Evolutionary conservation across 1,140 invertebrate species (phyloP), one percentile per base, ranked within the genome.

Genomic region (Trichonephila clavata): DNA sequence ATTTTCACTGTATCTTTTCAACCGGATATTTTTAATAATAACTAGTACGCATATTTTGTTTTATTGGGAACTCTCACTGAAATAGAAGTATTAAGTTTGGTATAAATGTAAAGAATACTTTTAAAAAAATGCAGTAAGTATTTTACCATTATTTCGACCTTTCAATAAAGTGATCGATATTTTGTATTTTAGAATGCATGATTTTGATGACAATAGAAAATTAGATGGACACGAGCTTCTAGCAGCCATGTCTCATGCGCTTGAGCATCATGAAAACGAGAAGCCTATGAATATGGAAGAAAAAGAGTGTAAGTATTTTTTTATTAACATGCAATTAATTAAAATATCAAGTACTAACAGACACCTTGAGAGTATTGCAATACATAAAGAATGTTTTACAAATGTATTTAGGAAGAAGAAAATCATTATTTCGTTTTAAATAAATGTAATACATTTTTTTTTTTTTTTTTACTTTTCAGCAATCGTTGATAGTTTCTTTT

Each of bases 201-300:
- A 94, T 91, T 94, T 94, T 84, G 94, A 94, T 71, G 94, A 94
- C 32, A 94, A 94, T 14, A n/a, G 59, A 5, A 93, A 94, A 60
- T 59, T 94, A 65, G 94, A 94, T 92, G 94, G 94, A 4, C 65
- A 88, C n/a, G 94, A 94, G 32, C 50, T 94, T 6, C 3, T 93
- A 4, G 90, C 91, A 20, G 94, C 94, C 7, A 92, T 94, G 92
- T 27, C 63, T 21, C 94, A 94, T 77, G 80, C 91, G 4, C 57
- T 93, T 7, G 94, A 94, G 7, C 94, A 94, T 61, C 27, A 39
- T 10, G 60, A 77, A 7, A 18, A 63, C n/a, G 57, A 24, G 50
- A 77, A 18, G 6, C 20, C 77, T 0, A 80, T 94, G 71, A 24
- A 59, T 16, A 57, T 92, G 18, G 65, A 86, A 43, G 94, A 94